Evolutionary conservation across 2,113 vertebrate species (phyloP), one percentile per base, ranked within the genome.

Genomic region (Anoura caudifer): DNA sequence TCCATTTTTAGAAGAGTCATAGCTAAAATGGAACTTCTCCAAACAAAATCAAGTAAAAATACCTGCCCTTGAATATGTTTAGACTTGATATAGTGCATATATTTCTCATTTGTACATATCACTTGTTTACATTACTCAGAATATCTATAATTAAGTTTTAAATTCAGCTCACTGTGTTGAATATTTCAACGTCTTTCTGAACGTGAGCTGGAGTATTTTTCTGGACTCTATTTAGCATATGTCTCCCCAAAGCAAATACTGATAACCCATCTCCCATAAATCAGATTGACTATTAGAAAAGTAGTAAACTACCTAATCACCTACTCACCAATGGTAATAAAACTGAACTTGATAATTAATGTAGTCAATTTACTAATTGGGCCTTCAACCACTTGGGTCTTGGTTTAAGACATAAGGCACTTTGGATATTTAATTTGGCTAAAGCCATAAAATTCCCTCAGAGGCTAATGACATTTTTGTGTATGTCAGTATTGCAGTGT

Each of bases 311-410:
- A 20, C 72, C 93, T 96, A 91, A 96, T 98, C 96, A 97, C 94
- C 97, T 95, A 96, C 85, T 97, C 63, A 88, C 69, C 61, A 90
- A 94, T 87, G 13, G 54, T 93, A 95, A 94, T 96, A 97, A 97
- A 98, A 94, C 88, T 87, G 87, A 95, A 97, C 85, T 95, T 95
- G 61, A 81, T 95, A 98, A 98, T 97, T 98, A 96, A 93, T 97
- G 93, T 75, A 98, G 94, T 97, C 97, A 94, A 76, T 96, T 97
- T 89, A 80, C 91, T 97, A 95, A 98, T 96, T 97, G 93, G 43
- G 54, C 80, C 84, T 95, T 95, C 70, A 96, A 76, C 88, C 72
- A 56, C 47, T 31, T 93, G 95, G 95, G 70, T 65, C 90, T 96
- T 15, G 59, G 91, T 91, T 96, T 97, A 96, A 97, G 77, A 97